A percentile compares a stretch with the other conserved stretches of the same genome.
phyloP scores from a whole-genome alignment of 2,797 vertebrate genomes.

The Sebastes taczanowskii region DNA sequence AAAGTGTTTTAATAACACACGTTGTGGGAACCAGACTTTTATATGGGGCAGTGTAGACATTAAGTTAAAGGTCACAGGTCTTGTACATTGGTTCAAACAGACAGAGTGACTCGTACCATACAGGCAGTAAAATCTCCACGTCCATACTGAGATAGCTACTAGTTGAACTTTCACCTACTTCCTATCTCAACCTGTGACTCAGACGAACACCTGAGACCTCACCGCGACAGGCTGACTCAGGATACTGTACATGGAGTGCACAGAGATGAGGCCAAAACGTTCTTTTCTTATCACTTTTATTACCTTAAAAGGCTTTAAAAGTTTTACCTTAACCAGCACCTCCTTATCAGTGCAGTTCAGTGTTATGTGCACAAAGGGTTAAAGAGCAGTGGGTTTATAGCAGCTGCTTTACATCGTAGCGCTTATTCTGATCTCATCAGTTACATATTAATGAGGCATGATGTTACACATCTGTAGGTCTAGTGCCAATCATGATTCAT shows the following conservation, averaged over 20 bases:
- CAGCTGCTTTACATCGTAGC: neutral
- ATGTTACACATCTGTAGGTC: neutral
- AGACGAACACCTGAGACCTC: slow-evolving; percentile 18
- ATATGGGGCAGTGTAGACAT: neutral
- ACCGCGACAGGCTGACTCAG: neutral
- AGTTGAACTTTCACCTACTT: slow-evolving; percentile 48
- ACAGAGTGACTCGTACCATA: neutral
- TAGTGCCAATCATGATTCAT: neutral
- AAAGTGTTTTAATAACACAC: neutral
- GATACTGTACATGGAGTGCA: neutral
- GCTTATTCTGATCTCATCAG: slow-evolving; percentile 13
- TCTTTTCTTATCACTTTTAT: slow-evolving; percentile 48
- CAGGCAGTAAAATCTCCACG: neutral
- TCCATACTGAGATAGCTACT: neutral
- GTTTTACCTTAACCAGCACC: slow-evolving; percentile 13
- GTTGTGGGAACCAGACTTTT: neutral
- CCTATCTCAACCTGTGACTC: neutral
- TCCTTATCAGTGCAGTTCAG: slow-evolving; percentile 49
- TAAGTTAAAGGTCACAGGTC: neutral
- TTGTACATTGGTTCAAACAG: neutral
- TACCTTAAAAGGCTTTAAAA: neutral
- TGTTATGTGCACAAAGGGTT: slow-evolving; percentile 19
- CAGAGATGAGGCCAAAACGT: neutral
- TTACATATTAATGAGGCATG: neutral
- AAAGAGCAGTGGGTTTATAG: slow-evolving; percentile 30